Percentiles rank a stretch among this genome's conserved stretches.
Evolutionary conservation across 2,888 invertebrate species (phyloP).

Genomic region (Amiota mariae): DNA sequence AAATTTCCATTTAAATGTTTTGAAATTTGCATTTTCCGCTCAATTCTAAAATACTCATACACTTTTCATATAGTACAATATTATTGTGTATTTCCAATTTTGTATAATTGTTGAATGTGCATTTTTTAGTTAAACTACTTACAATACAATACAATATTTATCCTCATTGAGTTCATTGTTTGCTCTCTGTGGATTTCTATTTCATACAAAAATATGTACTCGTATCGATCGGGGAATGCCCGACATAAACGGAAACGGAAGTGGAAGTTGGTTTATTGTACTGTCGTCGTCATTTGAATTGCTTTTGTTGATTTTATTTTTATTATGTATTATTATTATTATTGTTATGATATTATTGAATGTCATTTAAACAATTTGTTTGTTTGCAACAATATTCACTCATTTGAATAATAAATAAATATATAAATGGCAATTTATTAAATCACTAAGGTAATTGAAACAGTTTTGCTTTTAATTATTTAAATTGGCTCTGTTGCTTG

Average conservation of each 20-base stretch:
- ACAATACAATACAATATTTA: no score
- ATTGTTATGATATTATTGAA: not conserved
- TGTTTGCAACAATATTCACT: not conserved
- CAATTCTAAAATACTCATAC: not conserved
- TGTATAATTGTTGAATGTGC: not conserved
- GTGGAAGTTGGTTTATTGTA: not conserved
- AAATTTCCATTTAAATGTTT: conserved; percentile 48
- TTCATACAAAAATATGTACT: no score
- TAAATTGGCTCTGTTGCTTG: not conserved
- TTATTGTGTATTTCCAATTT: no score
- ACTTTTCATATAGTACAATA: no score
- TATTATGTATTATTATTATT: no score
- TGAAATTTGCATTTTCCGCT: conserved; percentile 47
- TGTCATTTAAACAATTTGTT: conserved; percentile 2
- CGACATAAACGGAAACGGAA: conserved; percentile 16
- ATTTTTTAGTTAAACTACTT: conserved; percentile 4
- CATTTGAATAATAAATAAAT: conserved; percentile 12
- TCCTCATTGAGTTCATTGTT: not conserved
- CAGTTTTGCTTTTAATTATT: not conserved
- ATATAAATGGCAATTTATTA: not conserved
- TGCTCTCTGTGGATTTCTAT: not conserved
- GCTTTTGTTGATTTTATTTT: not conserved
- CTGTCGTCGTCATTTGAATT: not conserved
- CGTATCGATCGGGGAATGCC: not conserved
- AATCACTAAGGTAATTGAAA: no score